A percentile compares a stretch with the other conserved stretches of the same genome.
phyloP scores from a whole-genome alignment of 2,113 vertebrate genomes.

The Prolemur simus region DNA sequence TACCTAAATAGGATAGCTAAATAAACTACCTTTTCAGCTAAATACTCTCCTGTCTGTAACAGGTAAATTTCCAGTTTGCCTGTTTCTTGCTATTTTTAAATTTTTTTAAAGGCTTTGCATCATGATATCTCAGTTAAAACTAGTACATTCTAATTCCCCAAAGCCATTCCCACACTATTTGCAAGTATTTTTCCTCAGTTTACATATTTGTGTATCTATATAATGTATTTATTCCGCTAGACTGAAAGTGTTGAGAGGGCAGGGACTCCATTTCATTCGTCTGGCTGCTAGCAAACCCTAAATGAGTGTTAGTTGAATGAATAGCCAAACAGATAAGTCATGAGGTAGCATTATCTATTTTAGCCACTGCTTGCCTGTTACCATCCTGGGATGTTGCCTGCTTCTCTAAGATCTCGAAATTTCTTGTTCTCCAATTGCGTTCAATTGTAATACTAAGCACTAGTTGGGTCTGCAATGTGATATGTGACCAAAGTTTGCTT shows the following conservation, averaged over 20 bases:
- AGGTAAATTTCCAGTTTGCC: neutral
- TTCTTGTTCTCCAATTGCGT: neutral
- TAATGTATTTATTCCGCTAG: neutral
- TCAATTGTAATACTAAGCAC: neutral
- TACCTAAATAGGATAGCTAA: too few species aligned
- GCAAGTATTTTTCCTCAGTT: neutral
- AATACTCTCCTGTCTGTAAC: neutral
- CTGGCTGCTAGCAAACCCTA: neutral
- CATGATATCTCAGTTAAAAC: neutral
- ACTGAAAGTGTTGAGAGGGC: neutral
- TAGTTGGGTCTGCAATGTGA: neutral
- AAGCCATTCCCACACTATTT: neutral
- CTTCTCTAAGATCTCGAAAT: neutral
- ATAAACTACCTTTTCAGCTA: neutral
- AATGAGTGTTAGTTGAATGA: neutral
- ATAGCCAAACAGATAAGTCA: neutral
- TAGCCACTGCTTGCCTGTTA: neutral
- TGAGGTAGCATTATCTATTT: neutral
- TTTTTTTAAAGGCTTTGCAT: neutral
- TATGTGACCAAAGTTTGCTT: neutral
- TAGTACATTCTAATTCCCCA: neutral
- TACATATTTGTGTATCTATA: neutral
- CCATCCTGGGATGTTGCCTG: neutral
- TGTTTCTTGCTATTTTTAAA: constrained; percentile 19
- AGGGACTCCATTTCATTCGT: neutral